Percentiles rank a stretch among this genome's conserved stretches.
Evolutionary conservation across 1,140 invertebrate genomes (phyloP).

Genomic region (Zaprionus taronus): DNA sequence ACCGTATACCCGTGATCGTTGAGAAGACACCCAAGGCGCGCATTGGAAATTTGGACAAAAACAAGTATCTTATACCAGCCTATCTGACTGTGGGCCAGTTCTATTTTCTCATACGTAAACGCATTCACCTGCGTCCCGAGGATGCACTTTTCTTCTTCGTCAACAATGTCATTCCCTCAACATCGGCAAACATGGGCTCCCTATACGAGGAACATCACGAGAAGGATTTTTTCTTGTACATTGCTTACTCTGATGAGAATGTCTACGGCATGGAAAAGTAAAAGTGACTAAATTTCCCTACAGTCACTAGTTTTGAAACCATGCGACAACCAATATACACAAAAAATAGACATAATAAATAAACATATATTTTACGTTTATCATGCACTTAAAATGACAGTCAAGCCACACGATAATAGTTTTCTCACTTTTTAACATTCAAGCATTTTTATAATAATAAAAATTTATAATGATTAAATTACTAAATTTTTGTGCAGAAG

Average conservation of each 20-base stretch:
- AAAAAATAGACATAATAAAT: slow-evolving; percentile 66
- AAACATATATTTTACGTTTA: slow-evolving; percentile 72
- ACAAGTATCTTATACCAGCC: slow-evolving; percentile 99
- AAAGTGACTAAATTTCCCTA: slow-evolving; percentile 36
- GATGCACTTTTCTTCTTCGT: slow-evolving; percentile 99
- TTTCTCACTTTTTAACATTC: too few species aligned
- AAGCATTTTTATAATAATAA: too few species aligned
- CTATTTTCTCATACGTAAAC: slow-evolving; percentile 99
- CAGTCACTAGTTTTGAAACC: slow-evolving; percentile 26
- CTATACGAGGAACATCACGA: slow-evolving; percentile 99
- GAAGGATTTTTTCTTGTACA: slow-evolving; percentile 99
- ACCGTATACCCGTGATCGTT: slow-evolving; percentile 99
- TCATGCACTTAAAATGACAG: slow-evolving; percentile 54
- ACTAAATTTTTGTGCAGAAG: too few species aligned
- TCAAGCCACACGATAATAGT: too few species aligned
- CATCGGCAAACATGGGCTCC: slow-evolving; percentile 99
- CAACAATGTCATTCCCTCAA: slow-evolving; percentile 99
- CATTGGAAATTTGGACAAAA: slow-evolving; percentile 99
- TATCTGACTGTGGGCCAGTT: slow-evolving; percentile 99
- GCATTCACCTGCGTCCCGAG: slow-evolving; percentile 98
- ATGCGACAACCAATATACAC: slow-evolving; percentile 58
- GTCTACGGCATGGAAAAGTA: slow-evolving; percentile 91
- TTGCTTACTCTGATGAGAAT: slow-evolving; percentile 99
- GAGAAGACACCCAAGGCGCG: slow-evolving; percentile 99
- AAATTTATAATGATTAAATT: too few species aligned